A percentile compares a stretch with the other conserved stretches of the same genome.
Evolutionary conservation across 2,888 invertebrate genomes (phyloP).

Genomic region (Phyllotreta striolata): DNA sequence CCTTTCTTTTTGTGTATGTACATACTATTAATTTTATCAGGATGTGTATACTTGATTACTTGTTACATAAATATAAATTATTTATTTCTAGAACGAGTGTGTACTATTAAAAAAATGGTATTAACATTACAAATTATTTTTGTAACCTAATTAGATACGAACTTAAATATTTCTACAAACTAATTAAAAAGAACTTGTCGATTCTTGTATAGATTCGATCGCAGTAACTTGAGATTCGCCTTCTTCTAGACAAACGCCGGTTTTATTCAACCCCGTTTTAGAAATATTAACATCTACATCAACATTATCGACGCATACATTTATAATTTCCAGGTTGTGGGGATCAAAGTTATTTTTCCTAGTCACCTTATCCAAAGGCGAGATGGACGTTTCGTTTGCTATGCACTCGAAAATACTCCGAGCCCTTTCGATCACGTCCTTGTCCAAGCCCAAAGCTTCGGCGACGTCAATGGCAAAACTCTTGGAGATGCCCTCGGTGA

Average conservation of each 20-base stretch:
- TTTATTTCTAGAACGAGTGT: conserved; percentile 20
- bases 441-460: conserved; percentile 66
- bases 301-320: conserved; percentile 13
- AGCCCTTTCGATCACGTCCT: conserved; percentile 65
- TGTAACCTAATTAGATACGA: too few species aligned
- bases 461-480: conserved; percentile 77
- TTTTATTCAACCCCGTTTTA: too few species aligned
- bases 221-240: too few species aligned
- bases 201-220: too few species aligned
- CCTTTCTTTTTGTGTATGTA: conserved; percentile 30
- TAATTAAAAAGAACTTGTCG: too few species aligned
- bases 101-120: too few species aligned
- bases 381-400: conserved; percentile 41
- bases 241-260: too few species aligned
- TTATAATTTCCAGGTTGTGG: conserved; percentile 28
- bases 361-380: conserved; percentile 30
- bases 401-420: conserved; percentile 60
- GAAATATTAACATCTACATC: too few species aligned
- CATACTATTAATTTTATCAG: conserved; percentile 11
- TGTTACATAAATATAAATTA: conserved; percentile 18
- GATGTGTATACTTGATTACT: too few species aligned
- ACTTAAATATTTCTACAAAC: too few species aligned
- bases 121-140: too few species aligned
- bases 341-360: conserved; percentile 24
- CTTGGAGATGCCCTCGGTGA: conserved; percentile 67